Base-by-base conservation (phyloP, 2,113 vertebrate genomes). In the Nansenia antarctica region DNA sequence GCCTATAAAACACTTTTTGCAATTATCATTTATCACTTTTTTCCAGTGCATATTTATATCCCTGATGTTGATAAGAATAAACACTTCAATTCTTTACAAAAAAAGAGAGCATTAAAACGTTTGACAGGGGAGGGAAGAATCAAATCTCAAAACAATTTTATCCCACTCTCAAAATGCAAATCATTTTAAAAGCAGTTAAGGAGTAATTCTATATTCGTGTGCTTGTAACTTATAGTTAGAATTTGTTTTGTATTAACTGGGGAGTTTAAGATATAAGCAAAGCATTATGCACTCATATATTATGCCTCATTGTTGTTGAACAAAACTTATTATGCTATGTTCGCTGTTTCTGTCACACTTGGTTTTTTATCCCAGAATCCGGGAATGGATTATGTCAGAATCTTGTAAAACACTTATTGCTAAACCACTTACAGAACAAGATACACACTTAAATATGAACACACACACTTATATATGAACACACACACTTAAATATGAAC, bases 221-320 rank as follows among this genome's bases (percentile, higher is more conserved):
- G 74, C 71, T 59, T 74, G 70, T 86, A 72, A 82, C 87, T 91
- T 87, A 89, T 85, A 84, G 83, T 83, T 82, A 70, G 59, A 70
- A 65, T 42, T 59, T 63, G 42, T 39, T 65, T 72, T 61, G 12
- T 76, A 79, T 68, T 39, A 69, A 42, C 70, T 30, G 72, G 31
- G 70, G 72, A 67, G 76, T 60, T 49, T 47, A 54, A 77, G 39
- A 53, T 83, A 67, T 73, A 78, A 76, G 53, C 55, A 62, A 62
- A 63, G 24, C 22, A n/a, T 30, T 20, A 32, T 73, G n/a, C 59
- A 64, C 59, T 67, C 6, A 55, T 18, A 61, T 49, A 69, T 69
- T 66, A 20, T 42, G 42, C 53, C 67, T 76, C 45, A 39, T 26
- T 69, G 62, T 61, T 67, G 66, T 34, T 67, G 27, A 71, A 71